Conservation (phyloP, 35 echinoderm and acorn worm genomes). For the Stichopus chloronotus region DNA sequence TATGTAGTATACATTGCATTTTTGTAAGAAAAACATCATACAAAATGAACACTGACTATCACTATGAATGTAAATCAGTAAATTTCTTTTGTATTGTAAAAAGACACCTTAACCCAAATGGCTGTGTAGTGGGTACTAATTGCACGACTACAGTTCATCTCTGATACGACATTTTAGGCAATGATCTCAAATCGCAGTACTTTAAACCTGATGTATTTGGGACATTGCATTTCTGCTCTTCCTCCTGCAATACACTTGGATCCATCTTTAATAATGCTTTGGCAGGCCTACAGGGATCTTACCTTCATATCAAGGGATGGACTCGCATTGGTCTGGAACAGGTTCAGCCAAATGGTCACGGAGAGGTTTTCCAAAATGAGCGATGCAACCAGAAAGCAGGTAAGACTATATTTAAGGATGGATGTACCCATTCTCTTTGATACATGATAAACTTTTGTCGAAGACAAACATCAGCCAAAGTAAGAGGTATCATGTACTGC, state of each 20-base stretch:
- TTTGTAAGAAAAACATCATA: too few relatives aligned
- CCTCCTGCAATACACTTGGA: background rate
- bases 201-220: background rate
- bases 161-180: background rate
- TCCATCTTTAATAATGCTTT: background rate
- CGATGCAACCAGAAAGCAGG: slow-evolving; percentile 81
- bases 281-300: slow-evolving; percentile 83
- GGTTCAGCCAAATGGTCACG: slow-evolving; percentile 77
- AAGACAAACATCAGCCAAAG: too few relatives aligned
- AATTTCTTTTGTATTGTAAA: too few relatives aligned
- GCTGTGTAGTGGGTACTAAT: too few relatives aligned
- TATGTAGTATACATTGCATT: too few relatives aligned
- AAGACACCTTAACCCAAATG: too few relatives aligned
- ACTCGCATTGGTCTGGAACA: slow-evolving; percentile 64
- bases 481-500: too few relatives aligned
- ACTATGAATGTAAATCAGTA: too few relatives aligned
- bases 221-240: background rate
- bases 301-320: slow-evolving; percentile 88
- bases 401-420: background rate
- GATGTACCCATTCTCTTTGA: too few relatives aligned
- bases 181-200: background rate
- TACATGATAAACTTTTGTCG: too few relatives aligned
- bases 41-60: too few relatives aligned
- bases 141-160: too few relatives aligned
- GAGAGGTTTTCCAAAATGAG: slow-evolving; percentile 83